Conservation (phyloP, 2,113 vertebrate genomes). For the Junco hyemalis region DNA sequence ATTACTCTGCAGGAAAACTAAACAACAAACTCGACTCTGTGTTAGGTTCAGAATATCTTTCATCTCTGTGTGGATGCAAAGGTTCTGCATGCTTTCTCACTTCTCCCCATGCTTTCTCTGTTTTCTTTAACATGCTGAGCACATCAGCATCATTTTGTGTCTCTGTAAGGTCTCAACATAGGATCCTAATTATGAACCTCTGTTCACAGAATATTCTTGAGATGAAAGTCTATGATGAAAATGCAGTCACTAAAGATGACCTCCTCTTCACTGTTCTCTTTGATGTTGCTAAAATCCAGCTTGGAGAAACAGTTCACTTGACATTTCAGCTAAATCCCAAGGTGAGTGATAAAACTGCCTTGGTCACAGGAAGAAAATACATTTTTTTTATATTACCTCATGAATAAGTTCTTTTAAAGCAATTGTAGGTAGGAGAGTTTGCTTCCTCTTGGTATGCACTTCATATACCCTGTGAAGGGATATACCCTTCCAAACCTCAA, state of each 20-base stretch:
- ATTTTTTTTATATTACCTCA: background rate
- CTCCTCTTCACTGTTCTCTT: slow-evolving; percentile 68
- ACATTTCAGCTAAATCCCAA: slow-evolving; percentile 37
- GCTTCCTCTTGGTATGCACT: background rate
- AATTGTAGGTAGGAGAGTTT: background rate
- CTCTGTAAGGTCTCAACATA: background rate
- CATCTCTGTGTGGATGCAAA: background rate
- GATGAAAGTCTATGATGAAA: slow-evolving; percentile 72
- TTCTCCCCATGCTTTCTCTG: background rate
- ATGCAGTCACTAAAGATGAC: slow-evolving; percentile 59
- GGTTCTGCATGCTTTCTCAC: background rate
- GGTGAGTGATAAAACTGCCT: slow-evolving; percentile 13
- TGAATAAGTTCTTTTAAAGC: background rate
- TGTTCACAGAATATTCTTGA: slow-evolving; percentile 76
- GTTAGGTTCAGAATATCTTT: background rate
- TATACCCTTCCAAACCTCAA: background rate
- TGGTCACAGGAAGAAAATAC: background rate
- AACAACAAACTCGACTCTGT: background rate
- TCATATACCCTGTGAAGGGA: background rate
- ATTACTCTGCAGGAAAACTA: background rate
- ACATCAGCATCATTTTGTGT: rapidly evolving
- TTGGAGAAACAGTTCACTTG: slow-evolving; percentile 40
- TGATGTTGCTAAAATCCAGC: slow-evolving; percentile 71
- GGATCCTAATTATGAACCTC: background rate
- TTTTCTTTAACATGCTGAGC: background rate